phyloP scores from a whole-genome alignment of 1,140 invertebrate genomes.

The Chrysopa pallens region DNA sequence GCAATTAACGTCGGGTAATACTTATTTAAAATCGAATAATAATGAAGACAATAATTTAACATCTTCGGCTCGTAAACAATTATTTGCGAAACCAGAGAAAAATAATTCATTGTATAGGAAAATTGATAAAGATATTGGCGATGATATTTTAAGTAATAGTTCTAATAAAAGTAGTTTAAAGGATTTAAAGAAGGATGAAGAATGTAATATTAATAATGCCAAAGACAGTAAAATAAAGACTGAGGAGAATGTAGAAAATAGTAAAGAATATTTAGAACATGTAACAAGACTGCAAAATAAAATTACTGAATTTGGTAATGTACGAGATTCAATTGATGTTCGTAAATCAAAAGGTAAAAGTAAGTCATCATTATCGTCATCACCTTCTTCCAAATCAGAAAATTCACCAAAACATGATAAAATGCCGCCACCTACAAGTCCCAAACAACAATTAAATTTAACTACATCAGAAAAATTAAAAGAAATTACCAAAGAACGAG shows the following conservation, averaged over 20 bases:
- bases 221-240: conserved; percentile 2
- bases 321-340: conserved; percentile 47
- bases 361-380: conserved; percentile 12
- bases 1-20: background rate
- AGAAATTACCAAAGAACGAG: conserved; percentile 43
- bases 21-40: background rate
- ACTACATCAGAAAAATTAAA: conserved; percentile 36
- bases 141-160: conserved; percentile 2
- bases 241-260: conserved; percentile 12
- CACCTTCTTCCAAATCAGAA: conserved; percentile 1
- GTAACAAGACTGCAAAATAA: conserved; percentile 46
- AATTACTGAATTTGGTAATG: conserved; percentile 51
- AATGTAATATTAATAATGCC: background rate
- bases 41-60: background rate
- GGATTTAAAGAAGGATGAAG: conserved; percentile 7
- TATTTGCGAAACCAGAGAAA: too few relatives aligned
- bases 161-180: background rate
- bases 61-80: too few relatives aligned
- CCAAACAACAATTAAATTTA: conserved; percentile 13
- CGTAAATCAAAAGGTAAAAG: conserved; percentile 41
- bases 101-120: too few relatives aligned
- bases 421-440: conserved; percentile 7
- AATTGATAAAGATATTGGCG: conserved; percentile 1
- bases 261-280: conserved; percentile 40
- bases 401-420: conserved; percentile 15